Evolutionary conservation across 1,140 invertebrate species (phyloP).

Genomic region (Scaptomyza graminum): DNA sequence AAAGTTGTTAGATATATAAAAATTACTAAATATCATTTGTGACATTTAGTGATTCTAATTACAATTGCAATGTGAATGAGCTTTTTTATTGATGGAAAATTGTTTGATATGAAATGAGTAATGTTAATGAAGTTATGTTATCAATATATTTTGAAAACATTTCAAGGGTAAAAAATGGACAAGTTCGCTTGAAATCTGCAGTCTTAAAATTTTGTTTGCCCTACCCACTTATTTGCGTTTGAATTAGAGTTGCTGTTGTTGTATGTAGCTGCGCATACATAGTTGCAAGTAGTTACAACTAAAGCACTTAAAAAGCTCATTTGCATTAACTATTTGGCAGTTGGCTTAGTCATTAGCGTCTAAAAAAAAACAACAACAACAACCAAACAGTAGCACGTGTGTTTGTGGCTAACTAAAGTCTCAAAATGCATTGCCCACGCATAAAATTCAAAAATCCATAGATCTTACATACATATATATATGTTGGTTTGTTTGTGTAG

Average conservation of each 20-base stretch:
- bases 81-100: background rate
- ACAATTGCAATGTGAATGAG: background rate
- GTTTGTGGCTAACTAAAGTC: constrained; percentile 30
- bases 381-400: constrained; percentile 69
- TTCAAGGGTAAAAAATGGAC: too few species aligned
- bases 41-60: background rate
- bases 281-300: constrained; percentile 22
- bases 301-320: constrained; percentile 50
- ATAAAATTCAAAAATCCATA: constrained; percentile 42
- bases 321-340: constrained; percentile 52
- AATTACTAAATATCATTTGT: background rate
- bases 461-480: background rate
- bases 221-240: background rate
- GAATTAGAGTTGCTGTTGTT: constrained; percentile 22
- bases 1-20: constrained; percentile 1
- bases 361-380: constrained; percentile 13
- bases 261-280: constrained; percentile 18
- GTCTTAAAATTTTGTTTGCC: too few species aligned
- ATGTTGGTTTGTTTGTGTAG: constrained; percentile 32
- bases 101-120: background rate
- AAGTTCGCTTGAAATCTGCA: too few species aligned
- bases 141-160: background rate
- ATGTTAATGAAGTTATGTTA: background rate
- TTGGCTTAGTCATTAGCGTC: constrained; percentile 44
- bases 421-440: constrained; percentile 70